Percentiles rank a stretch among this genome's conserved stretches.
Evolutionary conservation across 2,888 invertebrate genomes (phyloP).

Genomic region (Sarcophaga carnaria): DNA sequence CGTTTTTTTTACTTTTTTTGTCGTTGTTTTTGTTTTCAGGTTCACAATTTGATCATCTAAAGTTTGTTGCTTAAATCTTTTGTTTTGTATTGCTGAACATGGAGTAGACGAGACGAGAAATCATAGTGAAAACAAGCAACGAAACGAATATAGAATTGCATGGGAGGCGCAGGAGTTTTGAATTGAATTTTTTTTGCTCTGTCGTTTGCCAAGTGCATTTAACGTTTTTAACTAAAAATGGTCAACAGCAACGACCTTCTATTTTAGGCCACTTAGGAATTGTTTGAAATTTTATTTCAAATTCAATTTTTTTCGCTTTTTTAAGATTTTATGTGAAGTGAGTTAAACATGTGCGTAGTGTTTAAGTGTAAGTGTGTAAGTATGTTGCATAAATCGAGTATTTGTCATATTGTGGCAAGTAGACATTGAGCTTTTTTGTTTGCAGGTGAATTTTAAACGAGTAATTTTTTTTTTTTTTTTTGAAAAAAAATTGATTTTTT

Average conservation of each 20-base stretch:
- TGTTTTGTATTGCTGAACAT: slow-evolving; percentile 52
- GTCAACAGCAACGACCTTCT: slow-evolving; percentile 68
- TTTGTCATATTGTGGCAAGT: slow-evolving; percentile 66
- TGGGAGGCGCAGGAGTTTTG: slow-evolving; percentile 68
- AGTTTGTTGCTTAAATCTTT: slow-evolving; percentile 69
- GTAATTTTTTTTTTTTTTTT: slow-evolving; percentile 42
- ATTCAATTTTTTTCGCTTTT: slow-evolving; percentile 22
- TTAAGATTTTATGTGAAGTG: not conserved
- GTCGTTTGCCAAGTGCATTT: slow-evolving; percentile 39
- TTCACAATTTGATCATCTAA: slow-evolving; percentile 67
- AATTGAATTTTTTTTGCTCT: slow-evolving; percentile 18
- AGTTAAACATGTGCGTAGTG: no score
- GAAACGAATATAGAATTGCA: slow-evolving; percentile 52
- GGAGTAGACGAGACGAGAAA: slow-evolving; percentile 25
- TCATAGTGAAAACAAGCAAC: not conserved
- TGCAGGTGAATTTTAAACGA: slow-evolving; percentile 66
- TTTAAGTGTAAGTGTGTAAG: no score
- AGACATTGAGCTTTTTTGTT: slow-evolving; percentile 55
- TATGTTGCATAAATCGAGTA: slow-evolving; percentile 22
- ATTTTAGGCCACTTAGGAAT: slow-evolving; percentile 70
- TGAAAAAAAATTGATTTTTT: slow-evolving; percentile 35
- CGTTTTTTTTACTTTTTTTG: slow-evolving; percentile 1
- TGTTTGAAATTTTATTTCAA: slow-evolving; percentile 33
- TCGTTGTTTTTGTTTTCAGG: slow-evolving; percentile 20
- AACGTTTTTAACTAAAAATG: slow-evolving; percentile 66